Evolutionary conservation across 2,113 vertebrate genomes (phyloP), one percentile per base, ranked within the genome.

Genomic region (Tamias sibiricus): DNA sequence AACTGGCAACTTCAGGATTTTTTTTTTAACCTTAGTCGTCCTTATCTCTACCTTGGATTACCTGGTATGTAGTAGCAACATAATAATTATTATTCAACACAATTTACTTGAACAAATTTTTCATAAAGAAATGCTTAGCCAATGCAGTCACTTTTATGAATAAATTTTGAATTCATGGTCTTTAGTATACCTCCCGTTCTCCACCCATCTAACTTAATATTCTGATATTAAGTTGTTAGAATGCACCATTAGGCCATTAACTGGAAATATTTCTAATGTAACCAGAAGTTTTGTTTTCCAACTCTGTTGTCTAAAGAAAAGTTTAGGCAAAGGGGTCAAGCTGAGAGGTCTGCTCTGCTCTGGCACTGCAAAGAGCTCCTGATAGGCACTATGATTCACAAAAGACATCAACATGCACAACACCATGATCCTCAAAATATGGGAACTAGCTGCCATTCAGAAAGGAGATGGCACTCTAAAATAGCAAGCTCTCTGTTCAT

Each of bases 191-290:
- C 44, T 82, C 16, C 37, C 35, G 72, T 82, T 87, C 74, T 92
- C 44, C 5, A 80, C 11, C 22, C 30, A 77, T 80, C 19, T 19
- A 20, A 57, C 54, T 57, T 40, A 52, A 88, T 19, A 93, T 92
- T 89, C 37, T 77, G 17, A 74, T 47, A 68, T 49, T 49, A 12
- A 49, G 47, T 49, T 49, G 12, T 49, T 44, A 94, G 12, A 69
- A 37, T 85, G 30, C 69, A 30, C 19, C 66, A 79, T 75, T 54
- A 54, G 14, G 11, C 22, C 92, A 19, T 54, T 71, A 84, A 68
- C 20, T 90, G 12, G 54, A 85, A 69, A 87, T 84, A 77, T 40
- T 91, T 91, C 16, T n/a, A 79, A 91, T 77, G 35, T 66, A 87
- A 77, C 9, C 52, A 87, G 35, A 92, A 77, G 35, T 52, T 79